Conservation (phyloP, 2,113 vertebrate species). For the Corydoras maculifer region DNA sequence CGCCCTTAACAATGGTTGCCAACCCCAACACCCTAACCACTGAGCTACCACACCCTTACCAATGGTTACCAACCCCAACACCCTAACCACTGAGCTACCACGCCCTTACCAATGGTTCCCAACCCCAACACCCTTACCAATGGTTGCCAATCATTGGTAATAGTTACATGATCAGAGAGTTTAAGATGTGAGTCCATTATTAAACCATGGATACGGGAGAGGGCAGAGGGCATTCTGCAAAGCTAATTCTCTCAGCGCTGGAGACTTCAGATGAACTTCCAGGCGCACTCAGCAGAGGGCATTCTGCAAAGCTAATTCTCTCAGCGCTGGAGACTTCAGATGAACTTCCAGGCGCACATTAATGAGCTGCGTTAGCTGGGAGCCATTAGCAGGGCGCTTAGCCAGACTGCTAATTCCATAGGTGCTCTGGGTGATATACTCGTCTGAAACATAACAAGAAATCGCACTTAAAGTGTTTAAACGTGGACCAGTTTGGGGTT, state of each 20-base stretch:
- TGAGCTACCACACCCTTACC: too few relatives aligned
- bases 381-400: background rate
- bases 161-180: too few relatives aligned
- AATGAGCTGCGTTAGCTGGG: conserved; percentile 17
- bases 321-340: background rate
- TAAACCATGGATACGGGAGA: background rate
- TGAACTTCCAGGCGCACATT: conserved; percentile 7
- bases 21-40: too few relatives aligned
- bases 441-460: background rate
- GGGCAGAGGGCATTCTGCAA: background rate
- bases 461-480: background rate
- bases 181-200: too few relatives aligned
- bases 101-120: too few relatives aligned
- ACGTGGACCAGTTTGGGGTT: background rate
- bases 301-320: conserved; percentile 12
- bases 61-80: too few relatives aligned
- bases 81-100: too few relatives aligned
- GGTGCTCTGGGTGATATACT: background rate
- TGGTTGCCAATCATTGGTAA: too few relatives aligned
- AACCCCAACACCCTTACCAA: too few relatives aligned
- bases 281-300: background rate
- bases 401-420: background rate
- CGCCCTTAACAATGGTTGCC: too few relatives aligned
- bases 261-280: conserved; percentile 4
- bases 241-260: conserved; percentile 16